Evolutionary conservation across 1,140 invertebrate species (phyloP), one percentile per base, ranked within the genome.

Genomic region (Drosophila albomicans): DNA sequence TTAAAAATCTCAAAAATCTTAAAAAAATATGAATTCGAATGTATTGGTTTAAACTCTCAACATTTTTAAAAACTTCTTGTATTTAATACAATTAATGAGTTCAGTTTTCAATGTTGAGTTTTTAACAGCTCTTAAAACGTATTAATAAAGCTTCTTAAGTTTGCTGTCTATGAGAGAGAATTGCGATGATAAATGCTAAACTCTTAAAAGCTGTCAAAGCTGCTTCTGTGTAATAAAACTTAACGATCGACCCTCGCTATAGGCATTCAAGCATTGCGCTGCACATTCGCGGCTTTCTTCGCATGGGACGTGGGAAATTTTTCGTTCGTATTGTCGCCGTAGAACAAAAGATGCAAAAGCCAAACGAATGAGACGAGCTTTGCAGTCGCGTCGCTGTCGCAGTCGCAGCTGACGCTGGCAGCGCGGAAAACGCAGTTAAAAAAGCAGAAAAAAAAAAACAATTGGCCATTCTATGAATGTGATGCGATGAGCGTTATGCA

Each of bases 261-360:
- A 41, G 54, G 13, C 54, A 57, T 16, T 57, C 15, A 41, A 57
- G 30, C 54, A 57, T 57, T 41, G 13, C 35, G 35, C 35, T 38
- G 6, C 35, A 10, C 35, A 38, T 38, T 38, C 35, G 35, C 46
- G 15, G 46, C 54, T 57, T 57, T 57, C 32, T 57, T 57, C 13
- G 16, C 32, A 20, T 41, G 16, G 35, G 10, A 25, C 54, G 54
- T 57, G 54, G 54, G 54, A 57, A 57, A 41, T 16, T 57, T 57
- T 38, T 25, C 20, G 54, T n/a, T 10, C 16, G 35, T 13, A 41
- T 57, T 57, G 54, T 57, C 54, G 54, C 54, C 54, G 41, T 57
- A 57, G 54, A 57, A 57, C 54, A 57, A 57, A 57, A 57, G 54
- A 11, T 20, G 54, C 28, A 54, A 54, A 54, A 54, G 2, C 7